These are phyloP conservation scores for Drosophila rubida DNA, from an alignment of 2,888 invertebrate species.

Conservation along the genomic window DNA sequence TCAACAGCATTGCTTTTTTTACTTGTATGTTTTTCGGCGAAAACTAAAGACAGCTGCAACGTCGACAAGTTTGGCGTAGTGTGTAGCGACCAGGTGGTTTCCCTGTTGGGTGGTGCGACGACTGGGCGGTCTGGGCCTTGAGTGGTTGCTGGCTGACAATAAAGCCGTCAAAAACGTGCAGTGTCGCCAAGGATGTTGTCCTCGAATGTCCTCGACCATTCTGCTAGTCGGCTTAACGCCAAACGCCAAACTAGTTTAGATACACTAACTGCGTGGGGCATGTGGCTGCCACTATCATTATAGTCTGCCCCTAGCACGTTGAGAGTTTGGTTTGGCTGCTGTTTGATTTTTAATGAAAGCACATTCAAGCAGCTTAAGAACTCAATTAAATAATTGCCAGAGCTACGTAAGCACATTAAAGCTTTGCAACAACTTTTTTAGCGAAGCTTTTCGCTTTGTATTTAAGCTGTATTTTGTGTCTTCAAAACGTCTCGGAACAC, in stretches of 20 bases:
- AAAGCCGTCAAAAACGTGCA: slow-evolving; percentile 75
- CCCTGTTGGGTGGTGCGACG: background rate
- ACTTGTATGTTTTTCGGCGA: slow-evolving; percentile 2
- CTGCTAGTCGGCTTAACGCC: slow-evolving; percentile 48
- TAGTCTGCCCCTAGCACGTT: too few relatives aligned
- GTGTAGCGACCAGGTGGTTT: slow-evolving; percentile 25
- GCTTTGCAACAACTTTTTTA: too few relatives aligned
- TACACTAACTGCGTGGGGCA: slow-evolving; percentile 6
- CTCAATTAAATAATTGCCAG: too few relatives aligned
- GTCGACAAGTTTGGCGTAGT: slow-evolving; percentile 21
- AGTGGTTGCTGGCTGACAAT: slow-evolving; percentile 56
- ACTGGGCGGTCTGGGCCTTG: too few relatives aligned
- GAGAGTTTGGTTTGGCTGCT: too few relatives aligned
- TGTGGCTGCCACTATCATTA: too few relatives aligned
- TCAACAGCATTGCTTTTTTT: slow-evolving; percentile 20
- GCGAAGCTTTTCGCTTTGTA: too few relatives aligned
- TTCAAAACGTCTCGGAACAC: too few relatives aligned
- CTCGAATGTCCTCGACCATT: slow-evolving; percentile 38
- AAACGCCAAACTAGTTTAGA: slow-evolving; percentile 57
- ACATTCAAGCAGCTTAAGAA: too few relatives aligned
- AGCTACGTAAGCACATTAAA: too few relatives aligned
- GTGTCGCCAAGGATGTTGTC: slow-evolving; percentile 54
- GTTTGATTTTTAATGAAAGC: too few relatives aligned
- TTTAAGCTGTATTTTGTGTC: too few relatives aligned
- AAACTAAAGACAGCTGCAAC: slow-evolving; percentile 47